Evolutionary conservation across 2,113 vertebrate genomes (phyloP).

Genomic region (Theristicus caerulescens): DNA sequence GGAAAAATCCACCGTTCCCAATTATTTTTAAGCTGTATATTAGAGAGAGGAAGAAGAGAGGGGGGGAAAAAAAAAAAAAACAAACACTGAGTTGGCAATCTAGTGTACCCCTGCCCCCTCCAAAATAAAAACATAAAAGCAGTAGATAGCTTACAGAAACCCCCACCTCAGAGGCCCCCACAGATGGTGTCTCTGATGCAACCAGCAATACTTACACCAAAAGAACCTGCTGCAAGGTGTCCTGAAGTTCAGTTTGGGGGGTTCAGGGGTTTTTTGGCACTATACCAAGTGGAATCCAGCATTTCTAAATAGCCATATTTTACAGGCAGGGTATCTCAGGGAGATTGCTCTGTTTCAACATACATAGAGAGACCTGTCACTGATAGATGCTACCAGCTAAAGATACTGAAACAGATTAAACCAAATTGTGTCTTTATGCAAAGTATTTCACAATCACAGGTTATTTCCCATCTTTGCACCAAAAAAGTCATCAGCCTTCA

Average conservation of each 20-base stretch:
- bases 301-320: neutral
- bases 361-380: neutral
- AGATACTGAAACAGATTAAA: neutral
- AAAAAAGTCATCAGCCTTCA: neutral
- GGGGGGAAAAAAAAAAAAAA: no score
- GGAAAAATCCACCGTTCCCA: neutral
- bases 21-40: neutral
- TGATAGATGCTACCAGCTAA: neutral
- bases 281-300: neutral
- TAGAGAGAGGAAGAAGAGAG: neutral
- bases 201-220: neutral
- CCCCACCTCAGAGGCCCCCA: neutral
- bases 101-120: no score
- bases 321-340: neutral
- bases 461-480: neutral
- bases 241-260: neutral
- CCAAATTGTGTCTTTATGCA: fast-evolving
- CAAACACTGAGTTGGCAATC: neutral
- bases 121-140: neutral
- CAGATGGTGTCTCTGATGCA: neutral
- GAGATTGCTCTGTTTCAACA: neutral
- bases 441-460: neutral
- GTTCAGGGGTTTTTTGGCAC: fast-evolving
- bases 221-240: neutral
- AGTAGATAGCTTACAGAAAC: neutral